A percentile compares a stretch with the other conserved stretches of the same genome.
Conservation (phyloP, 2,113 vertebrate species). For the Emydocephalus ijimae region DNA sequence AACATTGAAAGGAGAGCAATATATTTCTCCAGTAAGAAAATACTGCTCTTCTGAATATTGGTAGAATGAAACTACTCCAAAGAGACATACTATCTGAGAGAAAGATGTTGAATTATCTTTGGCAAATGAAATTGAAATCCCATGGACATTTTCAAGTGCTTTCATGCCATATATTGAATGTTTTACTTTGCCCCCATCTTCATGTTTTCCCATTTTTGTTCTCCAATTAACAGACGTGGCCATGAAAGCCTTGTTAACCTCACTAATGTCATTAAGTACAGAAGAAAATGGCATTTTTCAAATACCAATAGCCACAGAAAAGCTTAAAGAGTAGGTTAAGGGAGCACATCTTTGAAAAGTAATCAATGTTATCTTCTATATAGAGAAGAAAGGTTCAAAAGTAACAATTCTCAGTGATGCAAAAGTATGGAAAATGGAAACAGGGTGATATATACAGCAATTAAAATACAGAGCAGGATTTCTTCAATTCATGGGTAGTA, state of each 20-base stretch:
- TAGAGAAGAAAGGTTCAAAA: neutral
- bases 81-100: neutral
- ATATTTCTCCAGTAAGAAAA: neutral
- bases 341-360: neutral
- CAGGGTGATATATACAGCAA: neutral
- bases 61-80: neutral
- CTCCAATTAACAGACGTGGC: neutral
- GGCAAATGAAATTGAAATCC: neutral
- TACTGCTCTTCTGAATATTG: neutral
- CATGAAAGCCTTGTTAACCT: neutral
- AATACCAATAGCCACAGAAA: neutral
- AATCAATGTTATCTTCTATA: neutral
- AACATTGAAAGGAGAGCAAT: neutral
- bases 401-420: neutral
- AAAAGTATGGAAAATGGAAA: neutral
- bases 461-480: neutral
- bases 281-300: neutral
- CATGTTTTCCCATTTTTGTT: neutral
- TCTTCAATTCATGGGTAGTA: neutral
- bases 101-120: neutral
- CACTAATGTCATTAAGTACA: neutral
- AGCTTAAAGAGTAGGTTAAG: neutral
- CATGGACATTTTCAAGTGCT: neutral
- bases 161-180: neutral
- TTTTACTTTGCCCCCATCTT: neutral